Evolutionary conservation across 2,113 vertebrate species (phyloP).

Genomic region (Sitta europaea): DNA sequence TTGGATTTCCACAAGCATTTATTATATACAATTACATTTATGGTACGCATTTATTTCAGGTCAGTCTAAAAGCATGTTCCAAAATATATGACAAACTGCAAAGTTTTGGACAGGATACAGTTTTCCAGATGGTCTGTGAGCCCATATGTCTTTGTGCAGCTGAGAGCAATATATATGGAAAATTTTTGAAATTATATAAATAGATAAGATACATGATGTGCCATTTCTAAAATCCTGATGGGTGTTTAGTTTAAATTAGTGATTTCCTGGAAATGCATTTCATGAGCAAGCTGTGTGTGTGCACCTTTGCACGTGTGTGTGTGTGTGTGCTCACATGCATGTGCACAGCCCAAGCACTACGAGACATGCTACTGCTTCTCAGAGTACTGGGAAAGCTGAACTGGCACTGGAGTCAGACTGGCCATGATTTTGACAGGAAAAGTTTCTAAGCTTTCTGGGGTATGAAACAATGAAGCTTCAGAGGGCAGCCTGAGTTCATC

Average conservation of each 20-base stretch:
- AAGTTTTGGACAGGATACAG: not conserved
- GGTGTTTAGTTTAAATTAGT: not conserved
- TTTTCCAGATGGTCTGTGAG: not conserved
- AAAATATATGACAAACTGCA: not conserved
- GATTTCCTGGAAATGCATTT: not conserved
- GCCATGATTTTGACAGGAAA: not conserved
- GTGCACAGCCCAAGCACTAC: not conserved
- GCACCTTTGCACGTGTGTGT: fast-evolving
- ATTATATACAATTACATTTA: not conserved
- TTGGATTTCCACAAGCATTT: not conserved
- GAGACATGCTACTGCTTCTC: not conserved
- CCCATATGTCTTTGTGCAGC: not conserved
- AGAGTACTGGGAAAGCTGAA: not conserved
- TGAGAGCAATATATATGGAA: not conserved
- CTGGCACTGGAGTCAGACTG: not conserved
- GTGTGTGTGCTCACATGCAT: fast-evolving
- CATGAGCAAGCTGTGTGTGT: not conserved
- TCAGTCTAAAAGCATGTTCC: not conserved
- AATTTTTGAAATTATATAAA: not conserved
- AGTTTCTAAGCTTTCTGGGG: not conserved
- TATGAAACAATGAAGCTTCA: not conserved
- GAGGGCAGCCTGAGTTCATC: not conserved
- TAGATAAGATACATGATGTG: not conserved
- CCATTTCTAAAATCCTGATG: not conserved
- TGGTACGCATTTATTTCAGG: not conserved